These are phyloP conservation scores for Pyrgus malvae DNA, from an alignment of 2,888 invertebrate genomes.

Conservation along the genomic window DNA sequence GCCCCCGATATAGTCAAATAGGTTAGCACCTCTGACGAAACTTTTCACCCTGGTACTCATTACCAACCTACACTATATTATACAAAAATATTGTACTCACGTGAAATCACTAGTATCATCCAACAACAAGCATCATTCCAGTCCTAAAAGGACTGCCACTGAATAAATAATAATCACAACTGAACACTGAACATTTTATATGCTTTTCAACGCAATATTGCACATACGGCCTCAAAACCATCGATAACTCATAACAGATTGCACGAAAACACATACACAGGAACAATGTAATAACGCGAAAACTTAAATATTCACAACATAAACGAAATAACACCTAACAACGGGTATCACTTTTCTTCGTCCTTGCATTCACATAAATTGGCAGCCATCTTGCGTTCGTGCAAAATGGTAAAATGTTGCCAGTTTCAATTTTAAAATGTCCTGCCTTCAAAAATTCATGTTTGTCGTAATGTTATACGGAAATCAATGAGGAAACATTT, in stretches of 20 bases:
- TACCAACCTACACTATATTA: slow-evolving; percentile 33
- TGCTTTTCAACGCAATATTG: slow-evolving; percentile 69
- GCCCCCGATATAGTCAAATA: slow-evolving; percentile 64
- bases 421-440: slow-evolving; percentile 38
- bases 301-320: slow-evolving; percentile 62
- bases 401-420: slow-evolving; percentile 59
- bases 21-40: slow-evolving; percentile 62
- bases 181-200: slow-evolving; percentile 76
- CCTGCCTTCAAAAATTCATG: slow-evolving; percentile 1
- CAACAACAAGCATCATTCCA: slow-evolving; percentile 73
- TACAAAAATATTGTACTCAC: slow-evolving; percentile 57
- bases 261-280: slow-evolving; percentile 71
- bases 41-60: slow-evolving; percentile 43
- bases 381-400: slow-evolving; percentile 80
- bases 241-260: slow-evolving; percentile 71
- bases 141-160: slow-evolving; percentile 73
- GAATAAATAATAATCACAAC: slow-evolving; percentile 79
- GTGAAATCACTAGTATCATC: slow-evolving; percentile 72
- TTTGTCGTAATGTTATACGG: no score
- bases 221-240: slow-evolving; percentile 70
- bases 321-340: slow-evolving; percentile 61
- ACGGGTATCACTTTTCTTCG: slow-evolving; percentile 73
- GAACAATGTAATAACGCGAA: slow-evolving; percentile 57
- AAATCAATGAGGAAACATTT: no score
- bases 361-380: slow-evolving; percentile 80